Evolutionary conservation across 2,797 vertebrate genomes (phyloP).

Genomic region (Megalops cyprinoides): DNA sequence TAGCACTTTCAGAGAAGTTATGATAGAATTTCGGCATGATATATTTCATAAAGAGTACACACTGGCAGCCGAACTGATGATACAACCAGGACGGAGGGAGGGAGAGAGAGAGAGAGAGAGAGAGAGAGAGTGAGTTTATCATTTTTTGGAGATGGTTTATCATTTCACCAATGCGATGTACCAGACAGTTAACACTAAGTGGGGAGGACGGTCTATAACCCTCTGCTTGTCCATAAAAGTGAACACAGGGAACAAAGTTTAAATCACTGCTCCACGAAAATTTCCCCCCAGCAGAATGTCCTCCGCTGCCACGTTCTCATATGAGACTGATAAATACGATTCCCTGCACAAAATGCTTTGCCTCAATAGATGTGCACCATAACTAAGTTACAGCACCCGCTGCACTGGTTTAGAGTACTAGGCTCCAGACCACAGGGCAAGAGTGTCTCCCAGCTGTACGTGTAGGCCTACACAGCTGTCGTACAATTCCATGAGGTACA

Average conservation of each 20-base stretch:
- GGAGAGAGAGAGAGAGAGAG: no score
- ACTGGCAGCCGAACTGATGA: background rate
- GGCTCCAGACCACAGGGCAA: background rate
- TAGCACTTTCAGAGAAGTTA: conserved; percentile 9
- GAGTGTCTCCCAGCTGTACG: background rate
- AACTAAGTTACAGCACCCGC: background rate
- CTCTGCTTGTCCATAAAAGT: background rate
- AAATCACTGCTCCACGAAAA: background rate
- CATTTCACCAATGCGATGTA: no score
- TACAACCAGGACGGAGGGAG: no score
- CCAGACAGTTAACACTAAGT: no score
- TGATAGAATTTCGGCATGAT: background rate
- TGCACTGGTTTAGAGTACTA: background rate
- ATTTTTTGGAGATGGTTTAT: no score
- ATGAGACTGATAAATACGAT: background rate
- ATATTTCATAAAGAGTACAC: background rate
- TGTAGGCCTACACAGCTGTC: conserved; percentile 1
- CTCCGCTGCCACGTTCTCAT: background rate
- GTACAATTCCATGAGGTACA: background rate
- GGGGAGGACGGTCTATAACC: no score
- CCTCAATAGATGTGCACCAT: background rate
- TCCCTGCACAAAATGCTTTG: background rate
- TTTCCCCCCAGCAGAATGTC: background rate
- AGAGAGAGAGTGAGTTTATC: no score
- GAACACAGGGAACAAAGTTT: background rate